Evolutionary conservation across 1,140 invertebrate species (phyloP), one percentile per base, ranked within the genome.

Genomic region (Aphelinus certus): DNA sequence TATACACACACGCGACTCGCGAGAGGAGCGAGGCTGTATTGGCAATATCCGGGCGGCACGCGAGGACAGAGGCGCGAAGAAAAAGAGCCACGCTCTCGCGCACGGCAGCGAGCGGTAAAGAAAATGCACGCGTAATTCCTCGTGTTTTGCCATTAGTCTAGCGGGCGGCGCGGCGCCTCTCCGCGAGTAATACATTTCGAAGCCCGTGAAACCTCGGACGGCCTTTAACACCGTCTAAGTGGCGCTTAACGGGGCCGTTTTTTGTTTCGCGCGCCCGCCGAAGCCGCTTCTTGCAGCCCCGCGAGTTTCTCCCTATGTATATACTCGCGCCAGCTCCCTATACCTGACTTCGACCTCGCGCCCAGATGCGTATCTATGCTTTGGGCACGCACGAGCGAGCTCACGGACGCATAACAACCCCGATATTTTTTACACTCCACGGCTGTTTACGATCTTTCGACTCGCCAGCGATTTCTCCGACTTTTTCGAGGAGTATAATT

Each of bases 201-300:
- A 58, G 60, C 71, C 56, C 51, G 58, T 70, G 56, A 73, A 76
- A 79, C 74, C 70, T 69, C 73, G 71, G 77, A 63, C 61, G 63
- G 48, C 64, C 74, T 80, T 80, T 81, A 79, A 78, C 76, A 53
- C 75, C 75, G 72, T 75, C 79, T 79, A 80, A 81, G 67, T 78
- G 76, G 76, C 79, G 78, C 80, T 81, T 82, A 81, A 79, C 77
- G 68, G 69, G 49, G 64, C 43, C 43, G 65, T 75, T 80, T 78
- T 81, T 78, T 78, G 74, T 76, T 76, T 76, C 55, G 64, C 2
- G 26, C 26, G 26, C 9, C 3, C 60, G 46, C 7, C 43, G 68
- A 64, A 53, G 51, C 46, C 63, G 70, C 63, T 76, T 78, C 77
- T 77, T 78, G 71, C 73, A 60, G 71, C 62, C 55, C 58, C 64